Evolutionary conservation across 1,140 invertebrate genomes (phyloP).

Genomic region (Lerema accius): DNA sequence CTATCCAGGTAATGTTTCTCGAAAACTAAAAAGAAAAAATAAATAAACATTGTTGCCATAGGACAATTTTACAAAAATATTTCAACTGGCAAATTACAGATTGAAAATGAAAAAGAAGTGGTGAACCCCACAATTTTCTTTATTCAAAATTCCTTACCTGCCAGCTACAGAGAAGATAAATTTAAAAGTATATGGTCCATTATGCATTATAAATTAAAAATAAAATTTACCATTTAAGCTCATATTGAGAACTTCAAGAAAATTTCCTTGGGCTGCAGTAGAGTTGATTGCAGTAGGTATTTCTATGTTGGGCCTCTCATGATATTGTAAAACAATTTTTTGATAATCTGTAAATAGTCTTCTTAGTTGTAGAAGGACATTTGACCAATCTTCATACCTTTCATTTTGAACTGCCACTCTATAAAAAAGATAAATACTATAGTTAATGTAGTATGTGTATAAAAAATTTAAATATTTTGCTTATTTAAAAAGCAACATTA

Average conservation of each 20-base stretch:
- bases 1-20: conserved; percentile 99
- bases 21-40: conserved; percentile 96
- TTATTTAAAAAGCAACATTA: no score
- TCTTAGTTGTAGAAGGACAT: conserved; percentile 92
- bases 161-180: no score
- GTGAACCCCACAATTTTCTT: no score
- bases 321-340: conserved; percentile 93
- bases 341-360: conserved; percentile 96
- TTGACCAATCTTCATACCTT: conserved; percentile 98
- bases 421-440: conserved; percentile 56
- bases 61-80: no score
- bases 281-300: conserved; percentile 96
- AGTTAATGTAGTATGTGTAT: no score
- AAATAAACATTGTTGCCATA: no score
- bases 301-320: conserved; percentile 87
- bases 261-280: conserved; percentile 97
- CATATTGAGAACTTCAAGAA: conserved; percentile 99
- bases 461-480: no score
- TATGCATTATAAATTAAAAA: conserved; percentile 29
- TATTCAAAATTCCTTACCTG: no score
- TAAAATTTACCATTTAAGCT: conserved; percentile 96
- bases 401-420: conserved; percentile 99
- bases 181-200: no score
- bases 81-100: no score
- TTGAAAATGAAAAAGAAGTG: no score